A percentile compares a stretch with the other conserved stretches of the same genome.
Evolutionary conservation across 2,888 invertebrate species (phyloP).

Genomic region (Diplazon laetatorius): DNA sequence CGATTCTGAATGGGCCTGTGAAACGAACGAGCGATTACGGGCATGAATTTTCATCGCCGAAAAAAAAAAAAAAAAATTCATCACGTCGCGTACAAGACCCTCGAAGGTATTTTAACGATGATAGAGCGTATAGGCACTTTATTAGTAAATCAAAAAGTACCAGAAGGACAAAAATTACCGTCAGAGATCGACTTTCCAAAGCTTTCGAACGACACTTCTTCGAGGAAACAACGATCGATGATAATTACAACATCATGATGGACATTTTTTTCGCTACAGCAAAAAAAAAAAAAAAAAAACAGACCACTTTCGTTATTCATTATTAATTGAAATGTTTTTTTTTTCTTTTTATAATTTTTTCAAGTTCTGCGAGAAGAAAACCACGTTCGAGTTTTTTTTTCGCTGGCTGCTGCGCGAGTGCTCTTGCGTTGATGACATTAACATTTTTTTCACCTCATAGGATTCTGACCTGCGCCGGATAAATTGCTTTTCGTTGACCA

Average conservation of each 20-base stretch:
- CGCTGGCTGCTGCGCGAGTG: constrained; percentile 42
- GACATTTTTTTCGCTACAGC: constrained; percentile 33
- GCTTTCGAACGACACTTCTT: constrained; percentile 7
- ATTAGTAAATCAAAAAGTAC: constrained; percentile 71
- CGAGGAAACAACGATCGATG: constrained; percentile 31
- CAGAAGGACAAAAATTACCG: constrained; percentile 28
- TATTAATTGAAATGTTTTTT: constrained; percentile 7
- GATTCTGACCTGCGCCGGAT: constrained; percentile 63
- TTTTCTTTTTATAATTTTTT: constrained; percentile 10
- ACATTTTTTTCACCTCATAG: constrained; percentile 13
- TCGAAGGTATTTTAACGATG: constrained; percentile 71
- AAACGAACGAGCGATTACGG: not conserved
- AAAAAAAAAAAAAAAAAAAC: constrained; percentile 49
- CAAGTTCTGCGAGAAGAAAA: constrained; percentile 22
- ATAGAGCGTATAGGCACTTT: constrained; percentile 81
- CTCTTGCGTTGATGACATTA: constrained; percentile 1
- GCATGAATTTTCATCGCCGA: not conserved
- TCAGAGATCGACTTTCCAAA: too few species aligned
- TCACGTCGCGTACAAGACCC: constrained; percentile 22
- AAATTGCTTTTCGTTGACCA: constrained; percentile 75
- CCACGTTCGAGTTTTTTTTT: constrained; percentile 29
- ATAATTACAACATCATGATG: constrained; percentile 41
- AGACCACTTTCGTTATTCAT: constrained; percentile 1
- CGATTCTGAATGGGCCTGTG: not conserved
- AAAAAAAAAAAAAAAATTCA: not conserved